Conservation (phyloP, 2,113 vertebrate genomes). For the Tychaedon coryphoeus region DNA sequence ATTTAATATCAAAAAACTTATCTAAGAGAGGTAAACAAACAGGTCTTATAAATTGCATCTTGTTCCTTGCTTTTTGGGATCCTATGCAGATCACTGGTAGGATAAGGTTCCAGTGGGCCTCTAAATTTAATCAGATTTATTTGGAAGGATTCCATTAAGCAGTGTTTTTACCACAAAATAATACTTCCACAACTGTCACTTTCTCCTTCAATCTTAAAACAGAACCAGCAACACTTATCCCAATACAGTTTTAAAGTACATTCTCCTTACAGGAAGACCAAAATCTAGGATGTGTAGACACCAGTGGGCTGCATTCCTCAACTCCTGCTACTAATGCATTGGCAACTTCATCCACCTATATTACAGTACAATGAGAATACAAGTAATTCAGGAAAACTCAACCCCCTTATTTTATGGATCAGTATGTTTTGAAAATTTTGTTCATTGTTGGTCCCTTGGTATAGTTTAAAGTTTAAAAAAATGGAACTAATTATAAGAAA, state of each 20-base stretch:
- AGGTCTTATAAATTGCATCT: neutral
- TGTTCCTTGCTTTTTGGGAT: neutral
- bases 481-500: neutral
- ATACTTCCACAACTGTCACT: neutral
- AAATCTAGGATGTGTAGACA: neutral
- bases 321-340: neutral
- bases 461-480: neutral
- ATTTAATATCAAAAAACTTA: neutral
- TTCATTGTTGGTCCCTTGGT: neutral
- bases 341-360: neutral
- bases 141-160: neutral
- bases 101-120: neutral
- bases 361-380: neutral
- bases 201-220: neutral
- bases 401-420: neutral
- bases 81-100: too few relatives aligned
- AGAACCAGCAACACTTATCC: neutral
- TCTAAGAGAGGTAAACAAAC: neutral
- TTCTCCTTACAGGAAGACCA: neutral
- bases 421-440: neutral
- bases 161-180: neutral
- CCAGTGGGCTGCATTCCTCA: neutral
- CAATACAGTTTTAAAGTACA: neutral
- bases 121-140: neutral
- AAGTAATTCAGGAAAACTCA: neutral